Conservation (phyloP, 2,888 invertebrate genomes). For the Archaeoteleia sp. region DNA sequence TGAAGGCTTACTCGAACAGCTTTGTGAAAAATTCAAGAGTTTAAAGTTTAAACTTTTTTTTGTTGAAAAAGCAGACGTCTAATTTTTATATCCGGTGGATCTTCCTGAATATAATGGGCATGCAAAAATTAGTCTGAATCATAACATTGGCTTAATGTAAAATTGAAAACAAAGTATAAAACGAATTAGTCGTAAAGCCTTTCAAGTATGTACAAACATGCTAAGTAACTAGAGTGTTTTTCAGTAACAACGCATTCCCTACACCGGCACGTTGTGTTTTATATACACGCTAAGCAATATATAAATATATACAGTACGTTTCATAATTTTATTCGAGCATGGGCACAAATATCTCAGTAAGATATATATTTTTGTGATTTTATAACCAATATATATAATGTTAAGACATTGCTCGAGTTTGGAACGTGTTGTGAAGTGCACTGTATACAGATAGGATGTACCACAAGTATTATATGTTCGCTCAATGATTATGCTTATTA, state of each 20-base stretch:
- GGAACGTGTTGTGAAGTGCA: no score
- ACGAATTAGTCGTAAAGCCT: constrained; percentile 45
- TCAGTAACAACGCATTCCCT: constrained; percentile 62
- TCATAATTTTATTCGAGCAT: no score
- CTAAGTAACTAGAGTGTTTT: constrained; percentile 42
- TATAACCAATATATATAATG: no score
- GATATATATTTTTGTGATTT: no score
- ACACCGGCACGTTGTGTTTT: constrained; percentile 61
- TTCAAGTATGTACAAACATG: constrained; percentile 49
- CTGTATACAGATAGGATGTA: constrained; percentile 67
- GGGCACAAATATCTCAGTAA: no score
- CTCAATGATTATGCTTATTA: no score
- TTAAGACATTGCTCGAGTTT: no score
- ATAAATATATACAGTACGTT: no score
- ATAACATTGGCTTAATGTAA: constrained; percentile 17
- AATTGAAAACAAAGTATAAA: constrained; percentile 25
- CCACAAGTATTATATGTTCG: constrained; percentile 4
- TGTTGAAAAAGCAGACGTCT: constrained; percentile 1
- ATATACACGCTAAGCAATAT: constrained; percentile 60
- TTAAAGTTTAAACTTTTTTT: constrained; percentile 1
- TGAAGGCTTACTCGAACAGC: constrained; percentile 44
- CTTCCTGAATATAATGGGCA: no score
- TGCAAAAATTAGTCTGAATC: no score
- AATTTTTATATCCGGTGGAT: no score
- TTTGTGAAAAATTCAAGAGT: constrained; percentile 36